Percentiles rank a stretch among this genome's conserved stretches.
Conservation (phyloP, 2,888 invertebrate species). For the Cheilosia impressa region DNA sequence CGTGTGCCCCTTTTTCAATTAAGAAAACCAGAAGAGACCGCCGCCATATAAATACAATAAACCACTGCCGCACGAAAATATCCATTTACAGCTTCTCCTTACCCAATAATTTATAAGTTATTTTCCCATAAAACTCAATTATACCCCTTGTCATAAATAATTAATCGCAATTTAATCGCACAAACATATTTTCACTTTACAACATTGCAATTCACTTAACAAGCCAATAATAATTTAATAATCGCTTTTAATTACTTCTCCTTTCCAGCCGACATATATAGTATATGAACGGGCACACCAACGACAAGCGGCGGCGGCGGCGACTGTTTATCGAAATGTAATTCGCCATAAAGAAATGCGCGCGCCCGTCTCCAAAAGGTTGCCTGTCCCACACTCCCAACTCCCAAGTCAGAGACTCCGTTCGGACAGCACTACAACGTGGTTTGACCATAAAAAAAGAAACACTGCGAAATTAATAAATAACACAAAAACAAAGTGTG, state of each 20-base stretch:
- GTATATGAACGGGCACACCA: background rate
- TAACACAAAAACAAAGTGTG: slow-evolving; percentile 59
- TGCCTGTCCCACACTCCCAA: background rate
- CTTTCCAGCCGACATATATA: slow-evolving; percentile 15
- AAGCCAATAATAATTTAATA: slow-evolving; percentile 75
- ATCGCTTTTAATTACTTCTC: slow-evolving; percentile 69
- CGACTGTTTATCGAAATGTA: slow-evolving; percentile 60
- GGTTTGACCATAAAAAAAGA: slow-evolving; percentile 48
- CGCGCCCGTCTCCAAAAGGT: slow-evolving; percentile 15
- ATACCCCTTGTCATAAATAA: slow-evolving; percentile 70
- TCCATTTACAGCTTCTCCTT: slow-evolving; percentile 11
- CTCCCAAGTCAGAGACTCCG: background rate
- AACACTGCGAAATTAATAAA: slow-evolving; percentile 69
- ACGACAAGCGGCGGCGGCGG: slow-evolving; percentile 8
- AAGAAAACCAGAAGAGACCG: background rate
- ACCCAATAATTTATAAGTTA: slow-evolving; percentile 58
- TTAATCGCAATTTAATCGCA: slow-evolving; percentile 73
- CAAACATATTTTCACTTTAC: slow-evolving; percentile 72
- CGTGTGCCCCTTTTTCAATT: no score
- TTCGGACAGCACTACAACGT: slow-evolving; percentile 13
- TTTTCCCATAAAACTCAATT: slow-evolving; percentile 74
- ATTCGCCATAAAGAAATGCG: slow-evolving; percentile 53
- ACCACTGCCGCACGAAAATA: slow-evolving; percentile 43
- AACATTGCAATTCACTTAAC: slow-evolving; percentile 74
- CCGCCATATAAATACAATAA: slow-evolving; percentile 16